These are phyloP conservation scores for Mallotus villosus DNA, from an alignment of 2,797 vertebrate genomes.

Conservation along the genomic window DNA sequence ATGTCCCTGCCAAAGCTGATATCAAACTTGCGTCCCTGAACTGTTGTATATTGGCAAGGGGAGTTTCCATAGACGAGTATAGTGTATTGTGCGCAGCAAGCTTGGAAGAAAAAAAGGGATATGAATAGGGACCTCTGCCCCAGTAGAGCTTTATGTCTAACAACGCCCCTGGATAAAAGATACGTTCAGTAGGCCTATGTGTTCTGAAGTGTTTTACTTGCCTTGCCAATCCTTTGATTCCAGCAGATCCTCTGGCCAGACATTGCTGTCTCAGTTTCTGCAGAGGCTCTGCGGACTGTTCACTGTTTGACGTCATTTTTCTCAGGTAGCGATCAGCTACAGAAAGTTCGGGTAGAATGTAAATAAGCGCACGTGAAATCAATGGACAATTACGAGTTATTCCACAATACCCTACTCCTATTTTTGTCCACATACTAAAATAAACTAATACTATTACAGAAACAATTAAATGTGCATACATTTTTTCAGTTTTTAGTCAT, in stretches of 20 bases:
- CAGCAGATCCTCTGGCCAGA: slow-evolving; percentile 61
- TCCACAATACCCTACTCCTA: background rate
- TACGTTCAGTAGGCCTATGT: background rate
- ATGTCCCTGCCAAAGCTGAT: too few species aligned
- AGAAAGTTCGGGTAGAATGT: too few species aligned
- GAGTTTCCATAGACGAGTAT: too few species aligned
- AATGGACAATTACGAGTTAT: background rate
- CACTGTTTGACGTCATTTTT: slow-evolving; percentile 19
- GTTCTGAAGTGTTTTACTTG: slow-evolving; percentile 20
- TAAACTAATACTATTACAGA: background rate
- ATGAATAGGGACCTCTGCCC: too few species aligned
- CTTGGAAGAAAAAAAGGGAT: too few species aligned
- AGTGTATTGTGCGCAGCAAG: too few species aligned
- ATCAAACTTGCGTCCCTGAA: too few species aligned
- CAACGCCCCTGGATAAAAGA: too few species aligned
- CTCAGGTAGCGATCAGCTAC: background rate
- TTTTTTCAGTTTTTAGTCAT: too few species aligned
- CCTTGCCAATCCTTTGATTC: slow-evolving; percentile 73
- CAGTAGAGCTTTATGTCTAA: too few species aligned
- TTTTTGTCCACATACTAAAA: background rate
- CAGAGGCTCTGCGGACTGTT: slow-evolving; percentile 7
- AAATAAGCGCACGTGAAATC: background rate
- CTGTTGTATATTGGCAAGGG: too few species aligned
- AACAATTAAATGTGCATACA: too few species aligned
- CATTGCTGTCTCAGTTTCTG: slow-evolving; percentile 63